Evolutionary conservation across 2,113 vertebrate genomes (phyloP).

Genomic region (Indri indri): DNA sequence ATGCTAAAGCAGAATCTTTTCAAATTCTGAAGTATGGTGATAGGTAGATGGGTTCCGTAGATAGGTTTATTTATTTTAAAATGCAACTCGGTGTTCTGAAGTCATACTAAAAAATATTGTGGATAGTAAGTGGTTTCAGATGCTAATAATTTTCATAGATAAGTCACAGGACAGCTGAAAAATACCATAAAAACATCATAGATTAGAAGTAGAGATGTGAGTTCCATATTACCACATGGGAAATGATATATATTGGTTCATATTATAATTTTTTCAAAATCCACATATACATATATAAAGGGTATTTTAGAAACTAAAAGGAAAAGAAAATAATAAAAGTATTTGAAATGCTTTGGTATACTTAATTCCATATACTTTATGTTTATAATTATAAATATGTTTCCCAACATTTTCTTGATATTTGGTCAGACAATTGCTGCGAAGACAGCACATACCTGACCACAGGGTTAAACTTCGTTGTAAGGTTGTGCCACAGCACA

Average conservation of each 20-base stretch:
- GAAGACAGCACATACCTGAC: background rate
- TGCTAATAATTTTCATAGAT: background rate
- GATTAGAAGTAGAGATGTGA: background rate
- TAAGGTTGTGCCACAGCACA: background rate
- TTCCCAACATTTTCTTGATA: background rate
- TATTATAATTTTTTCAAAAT: background rate
- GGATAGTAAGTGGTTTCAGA: background rate
- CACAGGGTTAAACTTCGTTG: background rate
- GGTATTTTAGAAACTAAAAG: background rate
- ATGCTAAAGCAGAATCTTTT: background rate
- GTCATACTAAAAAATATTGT: background rate
- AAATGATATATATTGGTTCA: background rate
- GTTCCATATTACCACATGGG: background rate
- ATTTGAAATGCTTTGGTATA: background rate
- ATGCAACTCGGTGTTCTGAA: background rate
- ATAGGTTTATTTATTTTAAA: conserved; percentile 26
- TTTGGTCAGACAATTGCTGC: background rate
- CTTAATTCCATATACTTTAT: background rate
- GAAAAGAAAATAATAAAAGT: background rate
- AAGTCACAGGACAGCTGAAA: background rate
- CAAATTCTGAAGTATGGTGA: background rate
- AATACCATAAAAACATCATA: background rate
- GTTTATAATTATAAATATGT: background rate
- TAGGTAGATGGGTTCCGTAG: background rate
- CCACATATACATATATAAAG: background rate